phyloP scores from a whole-genome alignment of 2,797 vertebrate species.

The Streptopelia turtur region DNA sequence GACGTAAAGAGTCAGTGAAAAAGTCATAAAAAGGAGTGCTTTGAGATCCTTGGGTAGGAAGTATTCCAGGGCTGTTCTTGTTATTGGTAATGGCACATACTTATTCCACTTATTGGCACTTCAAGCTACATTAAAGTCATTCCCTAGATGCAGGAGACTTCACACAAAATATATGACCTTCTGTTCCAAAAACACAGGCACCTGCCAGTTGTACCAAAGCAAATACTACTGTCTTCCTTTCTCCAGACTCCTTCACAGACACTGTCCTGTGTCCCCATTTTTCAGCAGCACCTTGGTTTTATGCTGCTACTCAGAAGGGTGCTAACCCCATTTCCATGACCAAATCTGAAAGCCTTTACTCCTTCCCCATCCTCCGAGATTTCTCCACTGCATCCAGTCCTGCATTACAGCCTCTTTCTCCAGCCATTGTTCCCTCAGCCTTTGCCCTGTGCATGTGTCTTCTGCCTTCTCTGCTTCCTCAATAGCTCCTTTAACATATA shows the following conservation, averaged over 20 bases:
- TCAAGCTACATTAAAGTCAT: slow-evolving; percentile 45
- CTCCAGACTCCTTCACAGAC: not conserved
- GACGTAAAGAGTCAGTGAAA: slow-evolving; percentile 1
- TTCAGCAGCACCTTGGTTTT: not conserved
- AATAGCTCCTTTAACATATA: not conserved
- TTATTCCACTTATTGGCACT: slow-evolving; percentile 33
- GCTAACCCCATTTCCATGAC: not conserved
- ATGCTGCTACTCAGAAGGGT: not conserved
- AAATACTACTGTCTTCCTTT: not conserved
- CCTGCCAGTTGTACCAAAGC: not conserved
- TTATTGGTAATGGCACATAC: slow-evolving; percentile 46
- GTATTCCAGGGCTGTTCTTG: slow-evolving; percentile 30
- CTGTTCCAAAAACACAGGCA: slow-evolving; percentile 19
- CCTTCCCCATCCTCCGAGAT: not conserved
- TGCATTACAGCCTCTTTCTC: not conserved
- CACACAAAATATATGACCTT: slow-evolving; percentile 29
- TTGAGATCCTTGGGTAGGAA: slow-evolving; percentile 31
- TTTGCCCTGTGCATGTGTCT: not conserved
- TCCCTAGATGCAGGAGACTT: slow-evolving; percentile 1
- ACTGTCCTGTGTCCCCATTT: not conserved
- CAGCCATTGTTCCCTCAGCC: not conserved
- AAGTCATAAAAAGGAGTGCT: slow-evolving; percentile 37
- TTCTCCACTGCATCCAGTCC: not conserved
- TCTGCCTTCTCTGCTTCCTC: not conserved
- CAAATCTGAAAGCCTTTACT: not conserved